phyloP scores from a whole-genome alignment of 2,888 invertebrate species.

The Byasa hedistus region DNA sequence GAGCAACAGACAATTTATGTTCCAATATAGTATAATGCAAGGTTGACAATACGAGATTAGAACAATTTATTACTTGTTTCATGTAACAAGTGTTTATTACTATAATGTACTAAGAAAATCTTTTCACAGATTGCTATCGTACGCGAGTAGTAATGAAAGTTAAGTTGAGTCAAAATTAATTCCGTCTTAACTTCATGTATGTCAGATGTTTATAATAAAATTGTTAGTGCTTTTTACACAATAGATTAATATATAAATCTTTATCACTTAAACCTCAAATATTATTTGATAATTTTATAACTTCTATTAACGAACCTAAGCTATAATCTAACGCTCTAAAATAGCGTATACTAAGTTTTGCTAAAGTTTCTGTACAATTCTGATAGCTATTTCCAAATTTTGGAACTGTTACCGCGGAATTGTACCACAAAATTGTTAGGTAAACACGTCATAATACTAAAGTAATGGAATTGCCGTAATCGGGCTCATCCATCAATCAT shows the following conservation, averaged over 20 bases:
- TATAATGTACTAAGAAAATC: no score
- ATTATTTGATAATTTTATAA: no score
- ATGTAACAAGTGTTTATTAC: slow-evolving; percentile 11
- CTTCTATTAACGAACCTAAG: no score
- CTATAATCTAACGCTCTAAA: no score
- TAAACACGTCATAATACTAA: slow-evolving; percentile 21
- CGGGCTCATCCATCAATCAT: slow-evolving; percentile 55
- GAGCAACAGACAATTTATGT: slow-evolving; percentile 54
- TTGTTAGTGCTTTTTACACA: no score
- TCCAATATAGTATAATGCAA: slow-evolving; percentile 48
- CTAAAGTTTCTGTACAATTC: slow-evolving; percentile 21
- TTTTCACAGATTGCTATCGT: no score
- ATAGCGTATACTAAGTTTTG: slow-evolving; percentile 1
- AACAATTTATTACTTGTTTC: slow-evolving; percentile 44
- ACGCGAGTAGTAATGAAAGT: no score
- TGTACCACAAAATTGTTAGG: slow-evolving; percentile 7
- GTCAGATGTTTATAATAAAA: no score
- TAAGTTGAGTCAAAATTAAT: no score
- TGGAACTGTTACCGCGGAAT: slow-evolving; percentile 14
- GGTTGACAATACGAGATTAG: slow-evolving; percentile 47
- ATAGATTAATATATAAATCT: no score
- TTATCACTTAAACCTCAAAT: no score
- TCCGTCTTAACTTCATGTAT: no score
- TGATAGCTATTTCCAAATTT: slow-evolving; percentile 14
- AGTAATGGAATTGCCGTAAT: slow-evolving; percentile 35